Evolutionary conservation across 2,888 invertebrate genomes (phyloP).

Genomic region (Diaphora mendica): DNA sequence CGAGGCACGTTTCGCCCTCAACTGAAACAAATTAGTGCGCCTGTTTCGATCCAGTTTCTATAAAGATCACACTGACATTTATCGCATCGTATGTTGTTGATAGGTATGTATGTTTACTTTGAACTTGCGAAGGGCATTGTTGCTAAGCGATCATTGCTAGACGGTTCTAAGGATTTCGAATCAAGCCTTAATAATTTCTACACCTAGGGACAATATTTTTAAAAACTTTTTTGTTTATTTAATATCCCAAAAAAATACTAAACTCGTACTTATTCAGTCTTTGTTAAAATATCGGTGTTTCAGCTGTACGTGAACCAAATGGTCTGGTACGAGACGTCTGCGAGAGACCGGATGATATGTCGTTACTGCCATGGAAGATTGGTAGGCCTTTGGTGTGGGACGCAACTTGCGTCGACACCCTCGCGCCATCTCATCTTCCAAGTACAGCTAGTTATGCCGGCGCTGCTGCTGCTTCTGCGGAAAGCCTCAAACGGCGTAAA

Average conservation of each 20-base stretch:
- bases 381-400: too few relatives aligned
- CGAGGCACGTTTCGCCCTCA: slow-evolving; percentile 78
- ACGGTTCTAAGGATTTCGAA: background rate
- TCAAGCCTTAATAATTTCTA: background rate
- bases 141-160: slow-evolving; percentile 5
- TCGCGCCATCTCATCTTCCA: too few relatives aligned
- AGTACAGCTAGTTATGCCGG: too few relatives aligned
- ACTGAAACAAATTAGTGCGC: slow-evolving; percentile 70
- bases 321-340: too few relatives aligned
- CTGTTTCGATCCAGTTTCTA: slow-evolving; percentile 71
- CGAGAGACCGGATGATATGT: too few relatives aligned
- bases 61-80: slow-evolving; percentile 84
- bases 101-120: slow-evolving; percentile 31
- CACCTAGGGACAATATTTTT: background rate
- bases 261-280: background rate
- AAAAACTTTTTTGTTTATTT: background rate
- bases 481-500: too few relatives aligned
- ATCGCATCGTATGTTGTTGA: slow-evolving; percentile 52
- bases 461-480: too few relatives aligned
- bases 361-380: too few relatives aligned
- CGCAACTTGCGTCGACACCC: too few relatives aligned
- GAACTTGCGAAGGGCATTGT: slow-evolving; percentile 42
- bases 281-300: too few relatives aligned
- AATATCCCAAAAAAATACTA: background rate
- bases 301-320: too few relatives aligned